Percentiles rank a stretch among this genome's conserved stretches.
Conservation (phyloP, 2,888 invertebrate genomes). For the Protonemura montana region DNA sequence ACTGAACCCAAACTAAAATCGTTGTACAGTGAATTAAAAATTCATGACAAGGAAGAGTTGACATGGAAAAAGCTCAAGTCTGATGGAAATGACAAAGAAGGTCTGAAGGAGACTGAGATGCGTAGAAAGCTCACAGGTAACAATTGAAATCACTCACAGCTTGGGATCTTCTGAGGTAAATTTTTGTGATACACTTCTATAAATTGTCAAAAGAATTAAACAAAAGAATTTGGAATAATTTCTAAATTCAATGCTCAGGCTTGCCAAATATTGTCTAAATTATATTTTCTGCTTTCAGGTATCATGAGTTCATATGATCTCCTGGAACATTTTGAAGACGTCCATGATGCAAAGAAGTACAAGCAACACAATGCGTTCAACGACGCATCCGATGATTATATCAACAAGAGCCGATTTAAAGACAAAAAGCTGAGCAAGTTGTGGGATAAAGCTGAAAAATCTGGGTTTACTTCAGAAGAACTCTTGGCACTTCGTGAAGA, state of each 20-base stretch:
- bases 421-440: conserved; percentile 89
- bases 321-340: conserved; percentile 79
- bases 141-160: no score
- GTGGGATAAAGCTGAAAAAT: conserved; percentile 87
- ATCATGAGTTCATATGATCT: conserved; percentile 85
- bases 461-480: conserved; percentile 85
- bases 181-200: no score
- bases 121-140: conserved; percentile 78
- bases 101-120: conserved; percentile 80
- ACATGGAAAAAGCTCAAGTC: conserved; percentile 81
- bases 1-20: conserved; percentile 86
- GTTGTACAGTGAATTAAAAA: conserved; percentile 85
- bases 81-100: conserved; percentile 87
- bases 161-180: no score
- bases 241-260: background rate
- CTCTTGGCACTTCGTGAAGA: conserved; percentile 84
- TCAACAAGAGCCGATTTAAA: conserved; percentile 77
- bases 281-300: conserved; percentile 54
- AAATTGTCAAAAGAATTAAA: no score
- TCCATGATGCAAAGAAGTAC: conserved; percentile 66
- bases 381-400: conserved; percentile 64
- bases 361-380: conserved; percentile 65
- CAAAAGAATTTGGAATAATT: no score
- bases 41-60: conserved; percentile 93
- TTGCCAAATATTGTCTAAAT: background rate